These are phyloP conservation scores for Erpornis zantholeuca DNA, from an alignment of 2,113 vertebrate species.

Conservation along the genomic window DNA sequence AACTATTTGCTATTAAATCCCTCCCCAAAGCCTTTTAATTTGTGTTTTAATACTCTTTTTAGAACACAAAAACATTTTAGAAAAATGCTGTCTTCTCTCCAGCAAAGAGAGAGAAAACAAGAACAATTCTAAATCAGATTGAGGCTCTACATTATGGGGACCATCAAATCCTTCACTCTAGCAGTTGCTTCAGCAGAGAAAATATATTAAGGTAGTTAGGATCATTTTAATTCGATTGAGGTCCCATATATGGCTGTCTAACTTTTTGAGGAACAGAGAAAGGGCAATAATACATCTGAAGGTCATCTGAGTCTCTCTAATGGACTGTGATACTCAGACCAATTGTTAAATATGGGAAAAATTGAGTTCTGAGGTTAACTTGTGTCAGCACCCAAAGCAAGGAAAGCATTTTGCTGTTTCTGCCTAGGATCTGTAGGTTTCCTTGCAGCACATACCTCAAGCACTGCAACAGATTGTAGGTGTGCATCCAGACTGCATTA, in stretches of 20 bases:
- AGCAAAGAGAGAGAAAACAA: background rate
- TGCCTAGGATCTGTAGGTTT: background rate
- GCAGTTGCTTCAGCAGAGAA: conserved; percentile 30
- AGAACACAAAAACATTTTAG: background rate
- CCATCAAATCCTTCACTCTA: conserved; percentile 23
- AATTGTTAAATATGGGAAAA: conserved; percentile 16
- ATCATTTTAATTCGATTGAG: conserved; percentile 47
- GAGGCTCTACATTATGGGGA: background rate
- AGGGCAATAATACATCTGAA: conserved; percentile 10
- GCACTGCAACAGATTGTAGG: background rate
- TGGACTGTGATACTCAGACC: background rate
- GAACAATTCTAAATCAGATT: conserved; percentile 10
- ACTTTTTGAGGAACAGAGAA: conserved; percentile 10
- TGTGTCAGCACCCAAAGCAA: conserved; percentile 18
- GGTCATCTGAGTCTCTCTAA: background rate
- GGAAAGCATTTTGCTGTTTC: background rate
- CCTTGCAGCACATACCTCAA: background rate
- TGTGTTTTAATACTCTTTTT: background rate
- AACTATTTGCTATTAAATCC: background rate
- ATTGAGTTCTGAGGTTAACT: background rate
- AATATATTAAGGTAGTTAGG: conserved; percentile 24
- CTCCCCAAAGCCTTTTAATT: background rate
- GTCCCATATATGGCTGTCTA: background rate
- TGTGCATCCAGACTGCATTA: background rate
- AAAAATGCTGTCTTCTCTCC: background rate